phyloP scores from a whole-genome alignment of 64 coral and sea anemone genomes.

The Montipora foliosa region DNA sequence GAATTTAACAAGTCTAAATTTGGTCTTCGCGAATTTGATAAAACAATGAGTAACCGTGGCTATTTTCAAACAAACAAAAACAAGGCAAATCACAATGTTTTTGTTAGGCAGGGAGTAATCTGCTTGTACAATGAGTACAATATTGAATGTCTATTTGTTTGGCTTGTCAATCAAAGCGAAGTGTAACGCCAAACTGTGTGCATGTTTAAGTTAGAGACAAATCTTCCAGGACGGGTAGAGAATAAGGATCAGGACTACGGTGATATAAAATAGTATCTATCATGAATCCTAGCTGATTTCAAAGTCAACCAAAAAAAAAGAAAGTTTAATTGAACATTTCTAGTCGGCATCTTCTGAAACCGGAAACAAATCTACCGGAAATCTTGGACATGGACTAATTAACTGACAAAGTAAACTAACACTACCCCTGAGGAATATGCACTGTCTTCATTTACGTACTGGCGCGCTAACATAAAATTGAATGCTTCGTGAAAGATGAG shows the following conservation, averaged over 20 bases:
- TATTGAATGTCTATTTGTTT: conserved; percentile 22
- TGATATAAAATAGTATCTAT: no score
- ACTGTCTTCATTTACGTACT: not conserved
- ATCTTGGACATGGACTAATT: not conserved
- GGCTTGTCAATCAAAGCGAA: conserved; percentile 25
- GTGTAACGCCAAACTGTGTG: not conserved
- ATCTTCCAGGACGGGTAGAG: not conserved
- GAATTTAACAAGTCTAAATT: not conserved
- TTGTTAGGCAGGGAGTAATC: conserved; percentile 32
- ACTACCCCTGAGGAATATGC: not conserved
- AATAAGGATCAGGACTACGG: no score
- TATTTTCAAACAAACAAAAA: conserved; percentile 14
- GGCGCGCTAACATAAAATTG: conserved; percentile 50
- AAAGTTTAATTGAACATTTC: not conserved
- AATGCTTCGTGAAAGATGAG: conserved; percentile 21
- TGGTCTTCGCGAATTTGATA: not conserved
- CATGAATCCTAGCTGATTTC: no score
- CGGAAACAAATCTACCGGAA: not conserved
- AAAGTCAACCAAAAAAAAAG: no score
- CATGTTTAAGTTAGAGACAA: not conserved
- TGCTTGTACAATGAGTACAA: not conserved
- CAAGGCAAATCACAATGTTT: not conserved
- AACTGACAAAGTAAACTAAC: not conserved
- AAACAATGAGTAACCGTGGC: conserved; percentile 31
- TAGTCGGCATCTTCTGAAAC: not conserved